Conservation (phyloP, 2,888 invertebrate species). For the Sympetrum striolatum region DNA sequence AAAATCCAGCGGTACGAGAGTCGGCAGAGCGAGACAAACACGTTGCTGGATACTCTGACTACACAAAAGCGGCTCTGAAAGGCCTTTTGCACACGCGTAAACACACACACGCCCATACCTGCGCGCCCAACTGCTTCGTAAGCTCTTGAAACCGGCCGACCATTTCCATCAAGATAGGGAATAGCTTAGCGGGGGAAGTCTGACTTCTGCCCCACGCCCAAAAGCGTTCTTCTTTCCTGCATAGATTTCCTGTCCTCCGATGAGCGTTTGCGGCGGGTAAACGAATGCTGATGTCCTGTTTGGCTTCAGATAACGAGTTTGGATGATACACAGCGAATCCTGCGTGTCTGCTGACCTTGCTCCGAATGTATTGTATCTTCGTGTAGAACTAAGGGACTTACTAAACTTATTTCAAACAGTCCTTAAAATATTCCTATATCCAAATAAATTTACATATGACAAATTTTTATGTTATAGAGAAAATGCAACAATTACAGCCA, state of each 20-base stretch:
- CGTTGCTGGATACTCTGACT: constrained; percentile 6
- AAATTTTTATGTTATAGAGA: too few species aligned
- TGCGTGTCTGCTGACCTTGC: not conserved
- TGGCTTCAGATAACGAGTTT: not conserved
- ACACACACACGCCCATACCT: not conserved
- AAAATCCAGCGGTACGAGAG: not conserved
- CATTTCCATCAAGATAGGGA: not conserved
- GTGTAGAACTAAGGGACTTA: too few species aligned
- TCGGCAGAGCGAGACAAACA: constrained; percentile 18
- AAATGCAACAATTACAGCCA: too few species aligned
- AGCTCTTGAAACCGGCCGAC: not conserved
- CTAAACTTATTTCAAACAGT: too few species aligned
- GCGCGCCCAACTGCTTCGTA: not conserved
- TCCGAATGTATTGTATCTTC: too few species aligned
- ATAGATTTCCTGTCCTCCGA: not conserved
- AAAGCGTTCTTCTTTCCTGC: not conserved
- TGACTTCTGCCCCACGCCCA: not conserved
- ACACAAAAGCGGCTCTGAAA: constrained; percentile 4
- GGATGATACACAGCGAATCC: not conserved
- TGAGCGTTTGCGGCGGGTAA: not conserved
- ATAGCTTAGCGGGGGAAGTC: not conserved
- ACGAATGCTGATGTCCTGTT: not conserved
- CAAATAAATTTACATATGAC: too few species aligned
- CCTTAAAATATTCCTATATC: too few species aligned
- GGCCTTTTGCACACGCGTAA: not conserved